phyloP scores from a whole-genome alignment of 2,113 vertebrate genomes.

The Epinephelus cyanopodus region DNA sequence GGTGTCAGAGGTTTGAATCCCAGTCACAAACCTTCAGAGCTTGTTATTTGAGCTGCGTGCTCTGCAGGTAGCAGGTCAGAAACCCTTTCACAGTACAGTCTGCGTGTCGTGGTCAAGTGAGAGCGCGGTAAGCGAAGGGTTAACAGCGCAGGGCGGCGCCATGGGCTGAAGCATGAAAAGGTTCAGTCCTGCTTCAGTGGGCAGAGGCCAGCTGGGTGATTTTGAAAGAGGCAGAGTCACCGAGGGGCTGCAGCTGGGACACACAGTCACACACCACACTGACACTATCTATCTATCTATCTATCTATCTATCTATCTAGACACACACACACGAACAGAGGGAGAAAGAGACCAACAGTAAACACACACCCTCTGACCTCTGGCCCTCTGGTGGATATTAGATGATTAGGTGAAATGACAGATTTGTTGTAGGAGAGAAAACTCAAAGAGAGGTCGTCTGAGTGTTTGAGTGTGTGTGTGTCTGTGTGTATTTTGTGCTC shows the following conservation, averaged over 20 bases:
- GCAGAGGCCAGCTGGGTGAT: slow-evolving; percentile 61
- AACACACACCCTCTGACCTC: slow-evolving; percentile 15
- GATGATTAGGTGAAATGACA: slow-evolving; percentile 35
- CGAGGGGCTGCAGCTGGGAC: slow-evolving; percentile 52
- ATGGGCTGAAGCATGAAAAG: slow-evolving; percentile 62
- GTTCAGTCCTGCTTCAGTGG: slow-evolving; percentile 53
- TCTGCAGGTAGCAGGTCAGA: slow-evolving; percentile 12
- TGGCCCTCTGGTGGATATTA: slow-evolving; percentile 29
- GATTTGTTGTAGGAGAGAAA: slow-evolving; percentile 8
- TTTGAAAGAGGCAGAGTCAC: slow-evolving; percentile 62
- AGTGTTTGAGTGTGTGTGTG: background rate
- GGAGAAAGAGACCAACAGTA: background rate
- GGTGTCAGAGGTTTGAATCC: slow-evolving; percentile 16
- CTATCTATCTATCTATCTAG: background rate
- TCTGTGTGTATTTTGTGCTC: background rate
- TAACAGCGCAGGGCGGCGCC: slow-evolving; percentile 50
- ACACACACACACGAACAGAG: background rate
- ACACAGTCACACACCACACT: slow-evolving; percentile 16
- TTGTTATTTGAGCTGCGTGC: background rate
- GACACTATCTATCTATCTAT: background rate
- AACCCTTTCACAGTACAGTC: background rate
- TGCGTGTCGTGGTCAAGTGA: background rate
- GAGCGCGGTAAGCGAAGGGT: slow-evolving; percentile 31
- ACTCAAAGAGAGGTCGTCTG: background rate
- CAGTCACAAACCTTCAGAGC: background rate